Evolutionary conservation across 2,113 vertebrate genomes (phyloP).

Genomic region (Ameiurus melas): DNA sequence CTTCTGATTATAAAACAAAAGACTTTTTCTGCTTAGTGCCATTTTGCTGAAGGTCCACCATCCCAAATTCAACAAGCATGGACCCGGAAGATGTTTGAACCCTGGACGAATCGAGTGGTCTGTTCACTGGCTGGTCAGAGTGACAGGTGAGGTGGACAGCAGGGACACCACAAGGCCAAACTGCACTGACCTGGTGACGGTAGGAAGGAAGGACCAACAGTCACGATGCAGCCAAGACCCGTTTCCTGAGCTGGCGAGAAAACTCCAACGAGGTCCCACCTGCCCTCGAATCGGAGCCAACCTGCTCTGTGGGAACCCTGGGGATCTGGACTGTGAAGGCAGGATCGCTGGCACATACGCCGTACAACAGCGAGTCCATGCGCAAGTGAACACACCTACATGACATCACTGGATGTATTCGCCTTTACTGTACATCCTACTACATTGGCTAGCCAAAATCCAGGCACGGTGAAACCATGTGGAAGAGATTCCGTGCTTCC

Average conservation of each 20-base stretch:
- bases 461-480: neutral
- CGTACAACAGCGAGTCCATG: neutral
- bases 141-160: slow-evolving; percentile 3
- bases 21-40: neutral
- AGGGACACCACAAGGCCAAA: neutral
- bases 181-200: neutral
- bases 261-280: neutral
- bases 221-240: neutral
- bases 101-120: neutral
- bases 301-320: neutral
- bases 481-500: neutral
- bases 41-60: neutral
- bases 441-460: neutral
- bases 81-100: neutral
- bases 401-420: neutral
- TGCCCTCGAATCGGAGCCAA: neutral
- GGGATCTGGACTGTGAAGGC: neutral
- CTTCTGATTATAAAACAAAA: neutral
- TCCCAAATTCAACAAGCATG: neutral
- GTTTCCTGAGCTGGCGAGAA: slow-evolving; percentile 10
- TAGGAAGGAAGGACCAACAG: neutral
- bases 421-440: neutral
- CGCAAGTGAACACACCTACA: neutral
- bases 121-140: neutral
- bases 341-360: neutral